These are phyloP conservation scores for Sweltsa coloradensis DNA, from an alignment of 1,140 invertebrate genomes.

Conservation along the genomic window DNA sequence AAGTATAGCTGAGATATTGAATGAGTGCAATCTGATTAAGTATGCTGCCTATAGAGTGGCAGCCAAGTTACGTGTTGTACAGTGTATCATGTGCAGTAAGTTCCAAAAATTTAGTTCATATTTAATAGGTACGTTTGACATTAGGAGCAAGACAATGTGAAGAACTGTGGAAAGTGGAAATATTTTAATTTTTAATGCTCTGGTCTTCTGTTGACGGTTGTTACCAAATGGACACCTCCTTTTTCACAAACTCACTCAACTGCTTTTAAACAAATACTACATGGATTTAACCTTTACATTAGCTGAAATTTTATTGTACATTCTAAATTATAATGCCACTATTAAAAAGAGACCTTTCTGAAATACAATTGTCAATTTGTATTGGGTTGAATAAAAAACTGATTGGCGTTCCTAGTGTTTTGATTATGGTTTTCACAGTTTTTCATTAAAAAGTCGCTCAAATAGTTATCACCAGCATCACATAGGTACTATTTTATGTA, in stretches of 20 bases:
- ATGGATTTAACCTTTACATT: neutral
- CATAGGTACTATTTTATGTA: too few relatives aligned
- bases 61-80: constrained; percentile 62
- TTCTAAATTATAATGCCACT: too few relatives aligned
- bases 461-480: too few relatives aligned
- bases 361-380: too few relatives aligned
- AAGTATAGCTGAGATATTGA: constrained; percentile 36
- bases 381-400: too few relatives aligned
- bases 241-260: too few relatives aligned
- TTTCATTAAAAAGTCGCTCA: too few relatives aligned
- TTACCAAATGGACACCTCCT: neutral
- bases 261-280: too few relatives aligned
- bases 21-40: constrained; percentile 60
- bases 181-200: constrained; percentile 3
- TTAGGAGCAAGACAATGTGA: neutral
- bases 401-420: too few relatives aligned
- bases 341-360: too few relatives aligned
- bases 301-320: neutral
- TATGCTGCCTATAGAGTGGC: constrained; percentile 72
- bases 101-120: constrained; percentile 10
- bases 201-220: neutral
- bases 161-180: neutral
- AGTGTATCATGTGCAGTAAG: constrained; percentile 48
- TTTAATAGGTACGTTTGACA: constrained; percentile 5
- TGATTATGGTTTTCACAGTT: too few relatives aligned